A percentile compares a stretch with the other conserved stretches of the same genome.
phyloP scores from a whole-genome alignment of 92 coral and sea anemone genomes.

The Phymanthus crucifer region DNA sequence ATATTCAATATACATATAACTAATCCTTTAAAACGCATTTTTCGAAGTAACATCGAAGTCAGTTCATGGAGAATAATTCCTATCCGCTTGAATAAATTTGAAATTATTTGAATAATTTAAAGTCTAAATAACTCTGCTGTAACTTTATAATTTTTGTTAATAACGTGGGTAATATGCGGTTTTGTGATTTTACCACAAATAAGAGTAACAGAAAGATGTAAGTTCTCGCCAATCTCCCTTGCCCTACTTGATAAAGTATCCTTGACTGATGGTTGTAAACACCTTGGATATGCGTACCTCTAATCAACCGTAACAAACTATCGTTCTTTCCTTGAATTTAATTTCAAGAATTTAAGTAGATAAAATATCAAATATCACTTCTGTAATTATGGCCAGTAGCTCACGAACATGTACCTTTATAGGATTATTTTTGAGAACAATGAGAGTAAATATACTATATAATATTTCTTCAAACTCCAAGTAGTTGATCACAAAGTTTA shows the following conservation, averaged over 20 bases:
- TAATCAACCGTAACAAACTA: not conserved
- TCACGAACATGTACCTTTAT: too few relatives aligned
- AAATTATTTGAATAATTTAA: not conserved
- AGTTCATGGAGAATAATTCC: not conserved
- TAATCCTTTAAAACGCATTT: not conserved
- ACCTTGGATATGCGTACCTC: too few relatives aligned
- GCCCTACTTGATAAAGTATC: not conserved
- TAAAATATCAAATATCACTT: too few relatives aligned
- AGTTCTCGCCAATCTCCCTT: not conserved
- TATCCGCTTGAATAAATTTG: not conserved
- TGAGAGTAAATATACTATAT: not conserved
- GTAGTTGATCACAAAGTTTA: not conserved
- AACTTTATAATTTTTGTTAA: not conserved
- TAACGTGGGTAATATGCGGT: not conserved
- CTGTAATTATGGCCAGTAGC: too few relatives aligned
- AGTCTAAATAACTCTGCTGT: not conserved
- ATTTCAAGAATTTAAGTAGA: not conserved
- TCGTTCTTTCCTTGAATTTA: not conserved
- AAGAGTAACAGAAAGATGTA: not conserved
- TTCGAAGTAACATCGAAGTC: not conserved
- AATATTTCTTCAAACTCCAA: not conserved
- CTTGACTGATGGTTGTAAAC: too few relatives aligned
- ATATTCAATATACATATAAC: not conserved
- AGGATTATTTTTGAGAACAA: too few relatives aligned
- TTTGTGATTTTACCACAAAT: not conserved